Base-by-base conservation (phyloP, 1,140 invertebrate species). In the Drosophila ironensis region DNA sequence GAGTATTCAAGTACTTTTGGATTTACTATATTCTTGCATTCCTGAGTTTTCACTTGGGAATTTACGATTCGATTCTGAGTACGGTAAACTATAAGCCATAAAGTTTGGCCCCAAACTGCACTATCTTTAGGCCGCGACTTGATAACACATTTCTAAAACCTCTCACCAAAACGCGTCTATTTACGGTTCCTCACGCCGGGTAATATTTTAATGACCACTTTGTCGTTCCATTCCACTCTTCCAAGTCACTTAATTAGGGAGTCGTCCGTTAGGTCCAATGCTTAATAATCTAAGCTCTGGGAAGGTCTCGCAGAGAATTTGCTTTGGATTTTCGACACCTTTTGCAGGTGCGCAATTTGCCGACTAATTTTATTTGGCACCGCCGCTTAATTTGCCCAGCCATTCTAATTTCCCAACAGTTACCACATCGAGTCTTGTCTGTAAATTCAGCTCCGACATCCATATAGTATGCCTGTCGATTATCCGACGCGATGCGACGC, bases 381-480 rank as follows among this genome's bases (percentile, higher is more conserved):
- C 25, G 51, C n/a, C 25, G 37, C 28, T 47, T 24, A 63, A 63
- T 48, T 64, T 28, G 66, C 38, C 30, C 30, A 72, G 72, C 40
- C 56, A 84, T 84, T 81, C 72, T 77, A 84, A 81, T 84, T 81
- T 76, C 81, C 52, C 57, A 78, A 81, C 52, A 81, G 59, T 64
- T 51, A 46, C 33, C 52, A 11, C 51, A 57, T 60, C 37, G 3
- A 24, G 20, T 27, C 54, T 53, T 27, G 24, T n/a, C 54, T 19
- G 46, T 45, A 77, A 66, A 71, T 60, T 51, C 42, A 7, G 8
- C 33, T 35, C 42, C 25, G 20, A 7, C 24, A 57, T n/a, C n/a
- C n/a, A n/a, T n/a, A n/a, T n/a, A n/a, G n/a, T 27, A 28, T 47
- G 64, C 24, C 19, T 24, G 14, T 50, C 63, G 57, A 84, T 82